These are phyloP conservation scores for Epinotia demarniana DNA, from an alignment of 2,888 invertebrate genomes.

Conservation along the genomic window DNA sequence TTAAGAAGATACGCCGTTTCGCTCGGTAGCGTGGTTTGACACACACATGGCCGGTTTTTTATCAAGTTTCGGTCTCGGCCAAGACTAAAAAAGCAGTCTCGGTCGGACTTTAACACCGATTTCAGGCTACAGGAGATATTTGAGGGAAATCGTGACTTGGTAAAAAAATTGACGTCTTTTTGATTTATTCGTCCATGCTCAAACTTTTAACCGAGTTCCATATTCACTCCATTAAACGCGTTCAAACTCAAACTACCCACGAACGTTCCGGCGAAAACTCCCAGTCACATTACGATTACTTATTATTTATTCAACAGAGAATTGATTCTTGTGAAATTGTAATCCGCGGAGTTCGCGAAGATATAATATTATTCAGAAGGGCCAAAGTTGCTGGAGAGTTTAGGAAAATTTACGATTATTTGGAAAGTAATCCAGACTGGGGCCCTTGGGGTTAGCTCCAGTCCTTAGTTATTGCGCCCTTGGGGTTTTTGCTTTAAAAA, in stretches of 20 bases:
- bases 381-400: constrained; percentile 46
- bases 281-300: constrained; percentile 34
- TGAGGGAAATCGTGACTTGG: no score
- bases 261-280: constrained; percentile 12
- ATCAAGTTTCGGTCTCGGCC: no score
- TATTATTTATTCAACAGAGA: constrained; percentile 39
- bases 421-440: constrained; percentile 49
- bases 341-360: constrained; percentile 45
- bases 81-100: no score
- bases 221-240: constrained; percentile 22
- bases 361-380: constrained; percentile 52
- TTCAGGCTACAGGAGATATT: no score
- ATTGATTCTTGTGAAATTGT: constrained; percentile 47
- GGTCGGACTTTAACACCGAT: no score
- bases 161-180: no score
- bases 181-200: neutral
- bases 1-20: no score
- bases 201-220: neutral
- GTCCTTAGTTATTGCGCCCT: constrained; percentile 45
- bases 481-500: constrained; percentile 40
- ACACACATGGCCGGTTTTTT: no score
- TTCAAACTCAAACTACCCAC: constrained; percentile 24
- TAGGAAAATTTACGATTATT: constrained; percentile 51
- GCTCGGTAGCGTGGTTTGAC: no score
- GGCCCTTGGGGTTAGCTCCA: constrained; percentile 37